Base-by-base conservation (phyloP, 2,888 invertebrate species). In the Nephrotoma guestfalica region DNA sequence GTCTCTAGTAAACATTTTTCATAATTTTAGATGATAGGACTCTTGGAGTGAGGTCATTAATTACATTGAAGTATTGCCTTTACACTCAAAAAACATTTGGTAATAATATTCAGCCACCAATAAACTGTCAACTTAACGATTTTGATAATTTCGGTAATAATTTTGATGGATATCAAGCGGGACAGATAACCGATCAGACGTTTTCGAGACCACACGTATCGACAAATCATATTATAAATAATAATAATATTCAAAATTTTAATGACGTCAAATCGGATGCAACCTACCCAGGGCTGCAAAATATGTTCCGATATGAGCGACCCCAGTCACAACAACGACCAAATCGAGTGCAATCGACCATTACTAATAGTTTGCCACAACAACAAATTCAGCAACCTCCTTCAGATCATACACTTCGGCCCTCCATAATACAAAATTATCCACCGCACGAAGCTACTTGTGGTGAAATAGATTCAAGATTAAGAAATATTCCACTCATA, bases 401-500 rank as follows among this genome's bases (percentile, higher is more conserved):
- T 30, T 30, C 30, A 30, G 1, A 3, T 9, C 9, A 30, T 6
- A 11, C 43, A 4, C 2, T 11, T 9, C 11, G 9, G 11, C 2
- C 11, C 7, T 30, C 71, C 9, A 71, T 30, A 71, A 7, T 9
- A 30, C 11, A 18, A 71, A 30, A 4, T 71, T 11, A 71, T 30
- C 6, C 45, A 15, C 9, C 11, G n/a, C 47, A 86, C 13, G 41
- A 47, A 15, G 41, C 84, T 6, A n/a, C 83, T 43, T 86, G 86
- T 40, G 86, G 86, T 11, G 11, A 6, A 41, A 6, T n/a, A 2
- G 86, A 84, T 85, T 15, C 7, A 15, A n/a, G 47, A 47, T 51
- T 45, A 11, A n/a, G 4, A 2, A 41, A n/a, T 1, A 15, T 43
- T 13, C 88, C 88, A 11, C 88, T 91, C 45, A 89, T 91, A 6